phyloP scores from a whole-genome alignment of 2,888 invertebrate genomes.

The Sarcophaga subvicina region DNA sequence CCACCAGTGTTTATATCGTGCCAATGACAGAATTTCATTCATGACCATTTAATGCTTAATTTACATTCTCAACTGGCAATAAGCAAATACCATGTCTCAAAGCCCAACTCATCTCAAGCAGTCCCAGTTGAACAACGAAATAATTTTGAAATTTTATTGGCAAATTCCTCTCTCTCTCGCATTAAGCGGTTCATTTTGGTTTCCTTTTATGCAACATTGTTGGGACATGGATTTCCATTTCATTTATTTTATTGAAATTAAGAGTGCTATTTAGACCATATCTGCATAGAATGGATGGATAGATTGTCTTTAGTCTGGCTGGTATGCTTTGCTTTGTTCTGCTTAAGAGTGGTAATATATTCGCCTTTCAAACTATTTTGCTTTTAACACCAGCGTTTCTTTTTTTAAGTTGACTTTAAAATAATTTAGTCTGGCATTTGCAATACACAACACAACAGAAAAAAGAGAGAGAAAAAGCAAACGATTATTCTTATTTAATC shows the following conservation, averaged over 20 bases:
- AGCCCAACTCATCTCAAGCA: no score
- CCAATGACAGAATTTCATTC: no score
- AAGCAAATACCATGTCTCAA: no score
- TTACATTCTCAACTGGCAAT: no score
- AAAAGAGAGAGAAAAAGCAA: background rate
- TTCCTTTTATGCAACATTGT: slow-evolving; percentile 48
- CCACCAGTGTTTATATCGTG: no score
- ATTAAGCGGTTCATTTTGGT: background rate
- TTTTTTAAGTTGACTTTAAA: slow-evolving; percentile 21
- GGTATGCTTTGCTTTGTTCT: no score
- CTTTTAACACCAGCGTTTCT: slow-evolving; percentile 44
- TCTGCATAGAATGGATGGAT: background rate
- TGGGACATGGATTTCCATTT: slow-evolving; percentile 51
- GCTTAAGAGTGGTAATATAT: slow-evolving; percentile 2
- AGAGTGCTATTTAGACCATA: slow-evolving; percentile 55
- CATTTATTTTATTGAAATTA: slow-evolving; percentile 57
- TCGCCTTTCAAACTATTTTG: slow-evolving; percentile 52
- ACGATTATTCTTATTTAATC: slow-evolving; percentile 68
- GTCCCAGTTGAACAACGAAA: no score
- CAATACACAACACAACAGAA: background rate
- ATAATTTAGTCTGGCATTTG: slow-evolving; percentile 62
- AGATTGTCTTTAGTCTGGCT: background rate
- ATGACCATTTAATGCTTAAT: no score
- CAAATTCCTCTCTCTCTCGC: no score
- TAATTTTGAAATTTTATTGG: no score